Percentiles rank a stretch among this genome's conserved stretches.
phyloP scores from a whole-genome alignment of 2,797 vertebrate genomes.

The Synaphobranchus kaupii region DNA sequence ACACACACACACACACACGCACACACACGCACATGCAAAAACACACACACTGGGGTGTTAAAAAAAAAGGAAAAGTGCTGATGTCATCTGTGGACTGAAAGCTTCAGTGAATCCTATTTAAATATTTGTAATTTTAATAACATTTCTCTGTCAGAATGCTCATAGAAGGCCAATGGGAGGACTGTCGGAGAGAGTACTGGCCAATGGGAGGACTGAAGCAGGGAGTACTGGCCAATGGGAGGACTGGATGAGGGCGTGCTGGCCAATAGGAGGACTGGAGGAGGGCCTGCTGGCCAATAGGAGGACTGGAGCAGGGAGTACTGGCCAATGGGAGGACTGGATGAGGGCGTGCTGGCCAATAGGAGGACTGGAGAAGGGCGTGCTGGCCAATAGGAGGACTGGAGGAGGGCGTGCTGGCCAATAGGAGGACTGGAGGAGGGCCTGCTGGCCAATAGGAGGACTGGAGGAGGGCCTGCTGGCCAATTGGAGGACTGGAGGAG shows the following conservation, averaged over 20 bases:
- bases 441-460: neutral
- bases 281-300: neutral
- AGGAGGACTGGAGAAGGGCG: neutral
- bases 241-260: no score
- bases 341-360: neutral
- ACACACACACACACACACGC: neutral
- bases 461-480: neutral
- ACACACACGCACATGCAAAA: neutral
- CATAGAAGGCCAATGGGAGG: neutral
- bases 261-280: neutral
- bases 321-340: neutral
- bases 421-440: neutral
- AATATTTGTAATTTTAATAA: neutral
- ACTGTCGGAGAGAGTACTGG: no score
- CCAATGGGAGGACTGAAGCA: neutral
- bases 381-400: neutral
- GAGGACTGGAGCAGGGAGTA: neutral
- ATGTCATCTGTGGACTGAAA: conserved; percentile 5
- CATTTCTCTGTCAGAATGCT: conserved; percentile 8
- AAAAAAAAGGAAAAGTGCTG: neutral
- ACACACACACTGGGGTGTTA: neutral
- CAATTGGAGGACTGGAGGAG: neutral
- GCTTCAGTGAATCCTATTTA: neutral
- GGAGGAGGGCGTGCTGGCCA: neutral
- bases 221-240: neutral